Evolutionary conservation across 2,888 invertebrate genomes (phyloP).

Genomic region (Cheilosia vulpina): DNA sequence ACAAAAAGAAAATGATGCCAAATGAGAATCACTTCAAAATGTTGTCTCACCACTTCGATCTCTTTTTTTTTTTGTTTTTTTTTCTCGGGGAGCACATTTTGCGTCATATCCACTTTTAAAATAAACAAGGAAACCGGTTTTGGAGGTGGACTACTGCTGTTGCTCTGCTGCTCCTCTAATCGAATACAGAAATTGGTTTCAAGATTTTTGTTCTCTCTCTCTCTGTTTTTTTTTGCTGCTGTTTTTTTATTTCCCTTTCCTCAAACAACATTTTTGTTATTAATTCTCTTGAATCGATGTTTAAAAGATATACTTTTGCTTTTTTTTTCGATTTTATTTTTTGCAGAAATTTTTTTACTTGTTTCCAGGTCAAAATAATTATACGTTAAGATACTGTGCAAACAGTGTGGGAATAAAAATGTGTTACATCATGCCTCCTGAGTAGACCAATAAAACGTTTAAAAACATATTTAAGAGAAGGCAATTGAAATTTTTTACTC

Average conservation of each 20-base stretch:
- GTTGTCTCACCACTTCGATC: constrained; percentile 17
- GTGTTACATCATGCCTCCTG: constrained; percentile 24
- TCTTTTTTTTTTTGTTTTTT: background rate
- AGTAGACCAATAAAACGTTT: background rate
- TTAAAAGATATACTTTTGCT: constrained; percentile 25
- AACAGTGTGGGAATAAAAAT: constrained; percentile 36
- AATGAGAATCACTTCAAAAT: constrained; percentile 43
- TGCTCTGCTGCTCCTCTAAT: constrained; percentile 17
- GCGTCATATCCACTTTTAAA: constrained; percentile 63
- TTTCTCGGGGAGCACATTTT: constrained; percentile 27
- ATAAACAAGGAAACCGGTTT: constrained; percentile 47
- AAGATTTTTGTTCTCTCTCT: background rate
- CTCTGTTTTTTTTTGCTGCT: background rate
- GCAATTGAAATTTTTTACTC: background rate
- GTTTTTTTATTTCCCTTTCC: constrained; percentile 20
- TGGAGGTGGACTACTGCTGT: constrained; percentile 51
- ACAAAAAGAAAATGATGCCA: constrained; percentile 28
- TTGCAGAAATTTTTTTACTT: constrained; percentile 1
- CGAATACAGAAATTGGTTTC: constrained; percentile 28
- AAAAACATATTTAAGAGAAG: background rate
- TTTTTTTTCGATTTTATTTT: constrained; percentile 7
- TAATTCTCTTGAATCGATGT: constrained; percentile 41
- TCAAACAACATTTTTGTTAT: constrained; percentile 5
- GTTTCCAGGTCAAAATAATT: constrained; percentile 41
- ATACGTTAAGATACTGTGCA: background rate